Evolutionary conservation across 2,797 vertebrate species (phyloP), one percentile per base, ranked within the genome.

Genomic region (Tauraco hartlaubi): DNA sequence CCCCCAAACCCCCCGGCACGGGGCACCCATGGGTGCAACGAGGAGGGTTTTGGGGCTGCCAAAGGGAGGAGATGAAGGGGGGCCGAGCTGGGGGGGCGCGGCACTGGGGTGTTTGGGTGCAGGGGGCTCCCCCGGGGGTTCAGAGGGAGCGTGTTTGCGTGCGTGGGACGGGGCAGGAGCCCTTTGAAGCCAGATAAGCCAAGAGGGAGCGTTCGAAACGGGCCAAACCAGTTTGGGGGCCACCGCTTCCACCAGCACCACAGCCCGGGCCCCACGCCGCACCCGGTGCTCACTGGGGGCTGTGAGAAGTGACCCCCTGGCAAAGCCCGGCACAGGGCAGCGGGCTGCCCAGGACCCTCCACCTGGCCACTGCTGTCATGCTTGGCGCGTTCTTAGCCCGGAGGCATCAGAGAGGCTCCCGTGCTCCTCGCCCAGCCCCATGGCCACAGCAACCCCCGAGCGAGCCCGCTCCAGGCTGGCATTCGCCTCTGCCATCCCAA

Each of bases 131-230:
- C 63, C 49, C 8, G 1, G 55, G 84, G 64, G 26, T 28, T 90
- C 0, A 2, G 55, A 69, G 82, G 39, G 90, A 90, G 85, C 4
- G 0, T 71, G 83, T 93, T 93, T 95, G 72, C 33, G 23, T 88
- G 96, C 66, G 96, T 96, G 85, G 96, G 96, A 80, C 79, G 88
- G 56, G 90, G 85, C 89, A 84, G 91, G 28, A 95, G 79, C 78
- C 66, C 79, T 97, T 95, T 94, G 95, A 92, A 97, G 95, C 59
- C 94, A 92, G 93, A 93, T 96, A 93, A 92, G 93, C 64, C 14
- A 20, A 94, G 79, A 95, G 72, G 79, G 74, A 94, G 91, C 2
- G 4, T 92, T 96, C 37, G 46, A 55, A 95, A 96, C 96, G 63
- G 31, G 92, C 79, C 85, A 89, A 95, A 96, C 92, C 85, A 82